phyloP scores from a whole-genome alignment of 2,888 invertebrate species.

The Hyppa rectilinea region DNA sequence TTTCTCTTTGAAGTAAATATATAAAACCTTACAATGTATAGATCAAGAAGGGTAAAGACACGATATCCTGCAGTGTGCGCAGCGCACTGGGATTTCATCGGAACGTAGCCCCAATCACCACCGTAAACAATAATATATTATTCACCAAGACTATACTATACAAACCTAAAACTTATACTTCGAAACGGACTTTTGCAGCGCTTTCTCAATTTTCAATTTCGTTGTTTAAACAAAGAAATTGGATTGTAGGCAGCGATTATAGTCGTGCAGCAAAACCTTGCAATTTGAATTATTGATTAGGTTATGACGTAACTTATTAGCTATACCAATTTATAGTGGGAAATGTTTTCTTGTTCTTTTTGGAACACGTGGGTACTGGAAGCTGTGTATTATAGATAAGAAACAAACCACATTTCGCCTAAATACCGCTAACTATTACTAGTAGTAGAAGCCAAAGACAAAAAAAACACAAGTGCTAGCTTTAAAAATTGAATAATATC shows the following conservation, averaged over 20 bases:
- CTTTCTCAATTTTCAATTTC: conserved; percentile 83
- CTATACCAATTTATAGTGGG: conserved; percentile 28
- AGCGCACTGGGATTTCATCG: conserved; percentile 84
- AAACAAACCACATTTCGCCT: background rate
- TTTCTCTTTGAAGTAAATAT: conserved; percentile 13
- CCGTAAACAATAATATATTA: conserved; percentile 85
- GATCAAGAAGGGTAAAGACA: conserved; percentile 59
- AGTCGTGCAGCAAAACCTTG: conserved; percentile 70
- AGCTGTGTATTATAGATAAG: background rate
- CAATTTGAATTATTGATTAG: conserved; percentile 63
- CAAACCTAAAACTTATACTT: conserved; percentile 71
- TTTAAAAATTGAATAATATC: background rate
- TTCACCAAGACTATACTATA: conserved; percentile 67
- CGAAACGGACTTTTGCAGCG: conserved; percentile 79
- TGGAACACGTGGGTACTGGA: background rate
- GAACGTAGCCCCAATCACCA: conserved; percentile 79
- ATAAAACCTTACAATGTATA: conserved; percentile 20
- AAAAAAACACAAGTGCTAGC: background rate
- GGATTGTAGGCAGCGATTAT: conserved; percentile 78
- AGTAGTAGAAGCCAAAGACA: background rate
- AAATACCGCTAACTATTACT: background rate
- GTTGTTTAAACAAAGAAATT: conserved; percentile 86
- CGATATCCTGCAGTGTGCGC: conserved; percentile 80
- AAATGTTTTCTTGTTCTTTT: background rate
- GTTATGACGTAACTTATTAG: conserved; percentile 59